phyloP scores from a whole-genome alignment of 30 jellyfish, hydroid and myxozoan genomes.

The Pelagia noctiluca region DNA sequence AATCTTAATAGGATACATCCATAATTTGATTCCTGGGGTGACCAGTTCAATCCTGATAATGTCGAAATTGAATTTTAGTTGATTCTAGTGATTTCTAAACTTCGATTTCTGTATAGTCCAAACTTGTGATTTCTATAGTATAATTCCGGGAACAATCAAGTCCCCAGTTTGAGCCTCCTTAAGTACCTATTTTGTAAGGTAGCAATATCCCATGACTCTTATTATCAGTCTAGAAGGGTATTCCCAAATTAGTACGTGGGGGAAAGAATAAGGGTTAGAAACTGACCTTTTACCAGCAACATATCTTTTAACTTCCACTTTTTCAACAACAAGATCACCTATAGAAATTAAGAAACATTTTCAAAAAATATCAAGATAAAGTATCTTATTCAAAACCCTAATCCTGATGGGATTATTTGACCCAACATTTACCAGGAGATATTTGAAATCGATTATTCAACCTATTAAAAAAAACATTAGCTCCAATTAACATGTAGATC shows the following conservation, averaged over 20 bases:
- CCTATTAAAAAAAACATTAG: too few relatives aligned
- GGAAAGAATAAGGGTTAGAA: too few relatives aligned
- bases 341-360: background rate
- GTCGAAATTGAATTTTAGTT: too few relatives aligned
- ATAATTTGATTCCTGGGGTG: too few relatives aligned
- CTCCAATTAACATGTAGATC: background rate
- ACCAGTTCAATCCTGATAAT: too few relatives aligned
- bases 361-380: too few relatives aligned
- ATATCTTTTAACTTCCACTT: slow-evolving; percentile 90
- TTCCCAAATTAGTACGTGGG: background rate
- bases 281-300: slow-evolving; percentile 96
- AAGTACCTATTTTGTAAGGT: background rate
- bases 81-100: too few relatives aligned
- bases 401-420: too few relatives aligned
- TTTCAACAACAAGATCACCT: slow-evolving; percentile 84
- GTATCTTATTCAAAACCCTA: too few relatives aligned
- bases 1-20: too few relatives aligned
- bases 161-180: background rate
- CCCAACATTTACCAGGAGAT: background rate
- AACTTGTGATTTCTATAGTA: background rate
- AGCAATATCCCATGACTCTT: background rate
- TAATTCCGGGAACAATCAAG: background rate
- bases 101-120: too few relatives aligned
- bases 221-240: background rate
- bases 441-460: background rate